These are phyloP conservation scores for Cotesia vestalis DNA, from an alignment of 1,140 invertebrate species.

Conservation along the genomic window DNA sequence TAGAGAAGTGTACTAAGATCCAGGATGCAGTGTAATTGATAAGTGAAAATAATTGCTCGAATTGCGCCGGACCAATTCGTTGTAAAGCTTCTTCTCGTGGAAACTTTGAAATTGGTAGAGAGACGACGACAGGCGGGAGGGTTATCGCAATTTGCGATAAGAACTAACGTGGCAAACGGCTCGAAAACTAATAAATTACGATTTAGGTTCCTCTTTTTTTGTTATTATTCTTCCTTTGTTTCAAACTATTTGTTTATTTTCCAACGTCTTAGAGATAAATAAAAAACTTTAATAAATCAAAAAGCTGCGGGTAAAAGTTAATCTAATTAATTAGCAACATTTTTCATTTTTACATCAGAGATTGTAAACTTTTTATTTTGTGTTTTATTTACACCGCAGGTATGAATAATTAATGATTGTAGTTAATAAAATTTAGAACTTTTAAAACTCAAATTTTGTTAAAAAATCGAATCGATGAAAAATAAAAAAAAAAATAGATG, in stretches of 20 bases:
- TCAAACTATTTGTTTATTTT: conserved; percentile 4
- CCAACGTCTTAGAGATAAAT: background rate
- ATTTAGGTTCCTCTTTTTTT: conserved; percentile 28
- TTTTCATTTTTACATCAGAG: too few relatives aligned
- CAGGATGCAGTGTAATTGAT: conserved; percentile 19
- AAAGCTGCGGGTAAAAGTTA: background rate
- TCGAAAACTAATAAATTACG: conserved; percentile 31
- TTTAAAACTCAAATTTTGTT: too few relatives aligned
- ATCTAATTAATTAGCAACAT: too few relatives aligned
- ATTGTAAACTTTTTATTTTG: too few relatives aligned
- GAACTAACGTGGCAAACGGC: conserved; percentile 22
- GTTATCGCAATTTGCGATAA: conserved; percentile 37
- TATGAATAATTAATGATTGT: too few relatives aligned
- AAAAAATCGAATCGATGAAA: too few relatives aligned
- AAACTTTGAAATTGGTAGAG: conserved; percentile 30
- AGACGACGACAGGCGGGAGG: conserved; percentile 26
- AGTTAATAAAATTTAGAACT: too few relatives aligned
- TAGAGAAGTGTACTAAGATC: background rate
- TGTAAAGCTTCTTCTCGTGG: conserved; percentile 29
- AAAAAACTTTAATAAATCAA: background rate
- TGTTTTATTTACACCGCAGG: too few relatives aligned
- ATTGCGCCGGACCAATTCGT: conserved; percentile 33
- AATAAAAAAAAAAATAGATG: too few relatives aligned
- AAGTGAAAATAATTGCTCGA: conserved; percentile 37
- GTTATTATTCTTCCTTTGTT: conserved; percentile 9